Percentiles rank a stretch among this genome's conserved stretches.
These are phyloP conservation scores for Tamias sibiricus DNA, from an alignment of 2,113 vertebrate genomes.

Conservation along the genomic window DNA sequence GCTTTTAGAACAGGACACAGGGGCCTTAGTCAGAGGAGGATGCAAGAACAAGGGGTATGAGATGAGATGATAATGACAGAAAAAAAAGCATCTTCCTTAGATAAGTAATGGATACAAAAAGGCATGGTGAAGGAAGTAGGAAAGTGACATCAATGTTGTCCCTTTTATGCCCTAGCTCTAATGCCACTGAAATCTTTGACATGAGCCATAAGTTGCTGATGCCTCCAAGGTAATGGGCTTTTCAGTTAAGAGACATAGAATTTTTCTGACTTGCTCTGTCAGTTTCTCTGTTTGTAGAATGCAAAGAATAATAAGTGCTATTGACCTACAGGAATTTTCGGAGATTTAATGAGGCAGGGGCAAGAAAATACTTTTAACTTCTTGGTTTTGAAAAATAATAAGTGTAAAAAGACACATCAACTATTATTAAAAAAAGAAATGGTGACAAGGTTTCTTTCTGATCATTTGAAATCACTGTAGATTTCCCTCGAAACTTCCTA, in stretches of 20 bases:
- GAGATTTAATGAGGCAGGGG: constrained; percentile 62
- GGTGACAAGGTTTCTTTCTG: constrained; percentile 50
- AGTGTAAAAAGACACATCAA: background rate
- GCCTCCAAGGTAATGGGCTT: constrained; percentile 12
- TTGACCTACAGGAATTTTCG: constrained; percentile 52
- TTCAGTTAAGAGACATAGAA: constrained; percentile 36
- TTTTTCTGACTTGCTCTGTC: constrained; percentile 32
- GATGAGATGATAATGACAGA: background rate
- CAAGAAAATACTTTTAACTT: constrained; percentile 65
- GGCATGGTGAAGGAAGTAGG: background rate
- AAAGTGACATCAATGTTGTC: background rate
- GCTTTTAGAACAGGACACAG: constrained; percentile 30
- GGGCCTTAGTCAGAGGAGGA: background rate
- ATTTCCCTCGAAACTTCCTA: constrained; percentile 56
- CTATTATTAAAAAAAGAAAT: constrained; percentile 47
- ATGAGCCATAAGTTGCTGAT: background rate
- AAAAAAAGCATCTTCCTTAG: constrained; percentile 11
- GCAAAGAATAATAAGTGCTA: constrained; percentile 47
- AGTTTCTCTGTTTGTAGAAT: constrained; percentile 61
- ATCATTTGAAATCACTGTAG: constrained; percentile 44
- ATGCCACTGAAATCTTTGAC: background rate
- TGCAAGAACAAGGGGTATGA: background rate
- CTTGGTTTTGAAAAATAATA: constrained; percentile 57
- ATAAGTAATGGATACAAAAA: background rate
- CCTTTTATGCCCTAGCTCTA: constrained; percentile 2